Base-by-base conservation (phyloP, 1,140 invertebrate species). In the Scaptomyza graminum region DNA sequence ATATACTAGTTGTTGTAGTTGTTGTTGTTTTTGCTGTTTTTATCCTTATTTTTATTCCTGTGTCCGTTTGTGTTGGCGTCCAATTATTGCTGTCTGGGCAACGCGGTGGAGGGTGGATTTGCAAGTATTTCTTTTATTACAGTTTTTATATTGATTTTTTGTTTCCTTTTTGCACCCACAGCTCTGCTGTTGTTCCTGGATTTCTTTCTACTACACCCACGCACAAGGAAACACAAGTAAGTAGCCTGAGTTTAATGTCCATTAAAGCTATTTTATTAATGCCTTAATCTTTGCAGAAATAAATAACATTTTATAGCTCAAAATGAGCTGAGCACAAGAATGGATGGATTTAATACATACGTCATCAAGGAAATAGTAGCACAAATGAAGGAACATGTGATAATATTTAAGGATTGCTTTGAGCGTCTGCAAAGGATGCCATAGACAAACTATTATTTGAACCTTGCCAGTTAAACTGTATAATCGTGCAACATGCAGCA, bases 401-500 rank as follows among this genome's bases (percentile, higher is more conserved):
- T 60, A 44, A 34, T 3, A 47, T 15, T 12, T 34, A 43, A 60
- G 57, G 47, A 60, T 60, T 60, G 16, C 43, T 37, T 25, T 25
- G 15, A 18, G 15, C 5, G 28, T 16, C 37, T 56, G 28, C 11
- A 46, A 13, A 12, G 22, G 5, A 50, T 25, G 16, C 28, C 6
- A 50, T 4, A 31, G 15, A 15, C 16, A 28, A 59, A 57, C 11
- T n/a, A 31, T 4, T 18, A 22, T 11, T 47, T 60, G 5, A n/a
- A 22, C 25, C 3, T 47, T 15, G 28, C 6, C 34, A 12, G 16
- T 2, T 47, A 13, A 1, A 34, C 28, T 5, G 4, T 7, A 46
- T 22, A 50, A 13, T 52, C 43, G 46, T 16, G 9, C 52, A 41
- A 16, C 47, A 88, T 88, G 83, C 76, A 89, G 60, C 65, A 78